Conservation (phyloP, 2,888 invertebrate species). For the Dolichomitus sp. region DNA sequence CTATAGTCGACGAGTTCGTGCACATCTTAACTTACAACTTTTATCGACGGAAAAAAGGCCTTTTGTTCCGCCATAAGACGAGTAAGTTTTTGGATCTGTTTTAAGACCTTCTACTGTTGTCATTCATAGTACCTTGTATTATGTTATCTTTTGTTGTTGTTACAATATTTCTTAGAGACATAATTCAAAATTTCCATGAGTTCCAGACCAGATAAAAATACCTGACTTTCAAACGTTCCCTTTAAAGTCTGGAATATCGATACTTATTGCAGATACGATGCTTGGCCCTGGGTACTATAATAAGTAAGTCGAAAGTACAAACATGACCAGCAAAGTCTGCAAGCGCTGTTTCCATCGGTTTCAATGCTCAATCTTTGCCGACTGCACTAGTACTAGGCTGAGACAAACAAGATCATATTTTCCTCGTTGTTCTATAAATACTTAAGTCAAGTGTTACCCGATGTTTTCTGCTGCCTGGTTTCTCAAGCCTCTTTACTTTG, state of each 20-base stretch:
- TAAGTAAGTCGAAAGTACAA: constrained; percentile 24
- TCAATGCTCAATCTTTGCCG: constrained; percentile 7
- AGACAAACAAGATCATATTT: constrained; percentile 42
- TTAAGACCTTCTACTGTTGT: not conserved
- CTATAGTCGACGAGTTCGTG: not conserved
- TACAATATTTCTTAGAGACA: not conserved
- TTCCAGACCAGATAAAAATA: too few species aligned
- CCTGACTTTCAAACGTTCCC: not conserved
- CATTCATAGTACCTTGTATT: not conserved
- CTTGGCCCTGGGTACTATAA: not conserved
- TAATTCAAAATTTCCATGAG: not conserved
- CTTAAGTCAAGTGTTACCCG: constrained; percentile 63
- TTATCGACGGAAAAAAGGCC: not conserved
- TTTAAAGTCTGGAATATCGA: not conserved
- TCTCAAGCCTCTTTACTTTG: constrained; percentile 61
- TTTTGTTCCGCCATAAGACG: not conserved
- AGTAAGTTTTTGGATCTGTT: not conserved
- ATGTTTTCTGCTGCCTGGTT: constrained; percentile 46
- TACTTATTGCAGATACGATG: not conserved
- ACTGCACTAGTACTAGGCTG: constrained; percentile 23
- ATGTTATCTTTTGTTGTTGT: not conserved
- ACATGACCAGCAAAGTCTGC: constrained; percentile 25
- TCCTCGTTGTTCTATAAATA: constrained; percentile 60
- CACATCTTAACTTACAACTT: constrained; percentile 14
- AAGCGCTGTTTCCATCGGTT: constrained; percentile 9